phyloP scores from a whole-genome alignment of 2,113 vertebrate species.

The Abramis brama region DNA sequence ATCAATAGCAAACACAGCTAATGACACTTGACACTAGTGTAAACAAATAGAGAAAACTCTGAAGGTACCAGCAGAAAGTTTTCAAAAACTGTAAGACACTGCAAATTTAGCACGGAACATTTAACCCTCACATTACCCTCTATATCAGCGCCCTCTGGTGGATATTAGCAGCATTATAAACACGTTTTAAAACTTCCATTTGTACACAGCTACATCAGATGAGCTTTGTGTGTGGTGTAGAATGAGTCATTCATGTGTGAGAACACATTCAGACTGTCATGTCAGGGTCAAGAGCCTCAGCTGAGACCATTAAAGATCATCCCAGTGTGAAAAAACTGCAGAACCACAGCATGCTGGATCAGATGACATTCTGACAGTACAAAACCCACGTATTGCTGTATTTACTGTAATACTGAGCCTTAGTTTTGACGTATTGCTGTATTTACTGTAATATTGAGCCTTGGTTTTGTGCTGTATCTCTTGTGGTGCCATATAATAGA shows the following conservation, averaged over 20 bases:
- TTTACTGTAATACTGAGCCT: background rate
- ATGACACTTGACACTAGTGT: background rate
- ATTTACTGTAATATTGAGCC: background rate
- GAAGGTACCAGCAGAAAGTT: background rate
- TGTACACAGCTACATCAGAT: background rate
- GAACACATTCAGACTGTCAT: background rate
- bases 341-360: background rate
- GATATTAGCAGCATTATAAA: background rate
- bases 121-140: background rate
- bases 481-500: background rate
- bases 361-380: background rate
- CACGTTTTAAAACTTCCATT: background rate
- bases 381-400: background rate
- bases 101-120: background rate
- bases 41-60: background rate
- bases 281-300: slow-evolving; percentile 5
- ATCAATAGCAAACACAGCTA: background rate
- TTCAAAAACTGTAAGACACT: background rate
- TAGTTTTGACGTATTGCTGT: background rate
- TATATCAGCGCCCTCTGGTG: slow-evolving; percentile 51
- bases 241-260: background rate
- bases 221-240: background rate
- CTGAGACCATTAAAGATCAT: background rate
- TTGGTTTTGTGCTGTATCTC: too few species aligned
- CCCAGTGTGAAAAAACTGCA: background rate